Percentiles rank a stretch among this genome's conserved stretches.
phyloP scores from a whole-genome alignment of 2,113 vertebrate genomes.

The Oenanthe oenanthe region DNA sequence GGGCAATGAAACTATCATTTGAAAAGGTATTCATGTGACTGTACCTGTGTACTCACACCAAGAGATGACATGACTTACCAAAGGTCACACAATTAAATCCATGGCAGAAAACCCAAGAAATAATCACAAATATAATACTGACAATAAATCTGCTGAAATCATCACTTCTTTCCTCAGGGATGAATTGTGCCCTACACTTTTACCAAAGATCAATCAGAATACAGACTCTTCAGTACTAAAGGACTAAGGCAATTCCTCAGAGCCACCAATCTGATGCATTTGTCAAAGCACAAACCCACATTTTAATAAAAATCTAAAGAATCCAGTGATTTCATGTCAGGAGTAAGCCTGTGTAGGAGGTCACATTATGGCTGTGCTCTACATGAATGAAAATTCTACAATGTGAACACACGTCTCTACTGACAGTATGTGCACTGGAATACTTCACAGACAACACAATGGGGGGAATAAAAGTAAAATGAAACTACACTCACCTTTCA shows the following conservation, averaged over 20 bases:
- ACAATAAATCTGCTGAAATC: neutral
- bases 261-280: neutral
- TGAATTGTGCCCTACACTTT: neutral
- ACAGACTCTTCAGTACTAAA: neutral
- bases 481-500: slow-evolving; percentile 61
- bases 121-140: neutral
- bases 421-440: slow-evolving; percentile 51
- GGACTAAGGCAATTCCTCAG: neutral
- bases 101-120: neutral
- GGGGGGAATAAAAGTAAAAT: slow-evolving; percentile 28
- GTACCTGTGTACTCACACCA: neutral
- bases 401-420: slow-evolving; percentile 36
- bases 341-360: neutral
- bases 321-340: neutral
- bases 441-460: slow-evolving; percentile 55
- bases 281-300: neutral
- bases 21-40: neutral
- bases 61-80: neutral
- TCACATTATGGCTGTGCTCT: neutral
- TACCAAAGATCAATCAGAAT: neutral
- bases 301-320: slow-evolving; percentile 19
- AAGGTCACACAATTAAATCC: neutral
- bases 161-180: neutral
- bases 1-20: neutral
- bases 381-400: neutral